A percentile compares a stretch with the other conserved stretches of the same genome.
phyloP scores from a whole-genome alignment of 1,140 invertebrate genomes.

The Monochamus saltuarius region DNA sequence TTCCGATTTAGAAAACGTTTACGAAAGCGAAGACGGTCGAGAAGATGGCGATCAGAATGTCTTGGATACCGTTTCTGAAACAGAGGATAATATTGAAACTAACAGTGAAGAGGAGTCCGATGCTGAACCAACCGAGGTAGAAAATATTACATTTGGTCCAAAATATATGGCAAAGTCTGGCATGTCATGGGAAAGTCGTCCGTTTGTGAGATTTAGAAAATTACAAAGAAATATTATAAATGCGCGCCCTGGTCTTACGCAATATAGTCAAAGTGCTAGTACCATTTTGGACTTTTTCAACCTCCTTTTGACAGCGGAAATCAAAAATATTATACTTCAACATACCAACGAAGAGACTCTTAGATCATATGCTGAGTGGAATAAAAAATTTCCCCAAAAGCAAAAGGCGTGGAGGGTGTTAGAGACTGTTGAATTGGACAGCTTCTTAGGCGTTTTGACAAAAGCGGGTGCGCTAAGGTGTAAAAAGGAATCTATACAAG shows the following conservation, averaged over 20 bases:
- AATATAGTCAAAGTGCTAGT: conserved; percentile 22
- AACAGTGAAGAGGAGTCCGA: conserved; percentile 20
- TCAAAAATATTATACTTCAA: conserved; percentile 15
- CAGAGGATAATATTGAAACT: conserved; percentile 19
- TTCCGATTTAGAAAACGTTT: neutral
- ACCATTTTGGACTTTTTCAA: conserved; percentile 21
- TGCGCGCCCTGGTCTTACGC: conserved; percentile 19
- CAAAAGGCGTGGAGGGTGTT: conserved; percentile 16
- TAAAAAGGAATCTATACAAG: conserved; percentile 18
- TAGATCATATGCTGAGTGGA: conserved; percentile 20
- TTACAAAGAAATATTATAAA: conserved; percentile 20
- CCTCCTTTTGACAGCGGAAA: conserved; percentile 16
- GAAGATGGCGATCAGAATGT: neutral
- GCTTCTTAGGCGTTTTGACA: conserved; percentile 21
- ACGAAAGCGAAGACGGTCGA: neutral
- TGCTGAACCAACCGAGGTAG: conserved; percentile 17
- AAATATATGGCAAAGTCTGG: conserved; percentile 22
- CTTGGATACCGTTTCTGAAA: conserved; percentile 15
- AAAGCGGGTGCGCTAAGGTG: conserved; percentile 28
- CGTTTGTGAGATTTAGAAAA: neutral
- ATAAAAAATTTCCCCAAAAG: conserved; percentile 19
- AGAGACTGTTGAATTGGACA: conserved; percentile 22
- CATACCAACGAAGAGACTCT: conserved; percentile 17
- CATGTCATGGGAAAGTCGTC: conserved; percentile 15
- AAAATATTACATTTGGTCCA: conserved; percentile 6